Conservation (phyloP, 2,888 invertebrate species). For the Acleris cristana region DNA sequence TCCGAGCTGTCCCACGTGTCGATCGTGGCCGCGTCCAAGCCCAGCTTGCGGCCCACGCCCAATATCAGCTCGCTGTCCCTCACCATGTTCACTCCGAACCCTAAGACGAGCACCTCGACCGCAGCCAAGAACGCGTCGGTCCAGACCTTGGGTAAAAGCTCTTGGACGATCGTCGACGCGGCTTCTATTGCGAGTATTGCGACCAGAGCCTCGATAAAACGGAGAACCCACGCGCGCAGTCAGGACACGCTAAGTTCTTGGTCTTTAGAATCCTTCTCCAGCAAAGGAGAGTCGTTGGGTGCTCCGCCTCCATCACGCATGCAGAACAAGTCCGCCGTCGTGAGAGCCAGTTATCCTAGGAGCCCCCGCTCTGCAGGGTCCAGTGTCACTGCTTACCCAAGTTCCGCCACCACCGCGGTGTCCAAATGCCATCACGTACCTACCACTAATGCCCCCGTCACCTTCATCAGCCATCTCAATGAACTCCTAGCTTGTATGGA, state of each 20-base stretch:
- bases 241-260: constrained; percentile 51
- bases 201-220: background rate
- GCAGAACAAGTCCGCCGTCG: constrained; percentile 22
- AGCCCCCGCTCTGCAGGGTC: constrained; percentile 48
- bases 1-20: constrained; percentile 5
- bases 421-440: constrained; percentile 29
- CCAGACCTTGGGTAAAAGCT: background rate
- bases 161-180: background rate
- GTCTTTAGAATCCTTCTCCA: constrained; percentile 56
- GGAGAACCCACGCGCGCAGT: background rate
- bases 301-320: background rate
- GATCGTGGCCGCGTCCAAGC: background rate
- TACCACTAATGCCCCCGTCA: background rate
- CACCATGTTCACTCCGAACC: constrained; percentile 39
- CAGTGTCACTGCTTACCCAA: constrained; percentile 55
- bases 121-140: background rate
- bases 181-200: background rate
- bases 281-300: constrained; percentile 37
- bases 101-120: constrained; percentile 45
- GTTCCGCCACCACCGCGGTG: constrained; percentile 43
- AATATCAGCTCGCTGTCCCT: background rate
- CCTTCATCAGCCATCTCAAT: background rate
- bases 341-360: constrained; percentile 54
- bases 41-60: background rate
- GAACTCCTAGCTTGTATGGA: no score